These are phyloP conservation scores for Neodontobutis hainanensis DNA, from an alignment of 2,113 vertebrate species.

Conservation along the genomic window DNA sequence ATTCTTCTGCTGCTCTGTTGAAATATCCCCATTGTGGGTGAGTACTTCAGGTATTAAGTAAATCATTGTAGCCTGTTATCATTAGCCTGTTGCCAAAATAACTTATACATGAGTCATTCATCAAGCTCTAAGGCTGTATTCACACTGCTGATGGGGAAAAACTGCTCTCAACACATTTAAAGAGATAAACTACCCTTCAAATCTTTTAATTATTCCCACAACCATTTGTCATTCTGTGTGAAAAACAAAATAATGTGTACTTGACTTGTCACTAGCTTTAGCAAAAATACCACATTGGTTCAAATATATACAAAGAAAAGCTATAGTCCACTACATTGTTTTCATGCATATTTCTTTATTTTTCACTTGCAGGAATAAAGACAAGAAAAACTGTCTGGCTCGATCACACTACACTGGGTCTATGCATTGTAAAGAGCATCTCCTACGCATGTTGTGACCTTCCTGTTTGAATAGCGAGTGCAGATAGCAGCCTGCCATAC, in stretches of 20 bases:
- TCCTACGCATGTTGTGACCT: conserved; percentile 64
- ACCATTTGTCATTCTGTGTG: conserved; percentile 44
- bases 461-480: conserved; percentile 60
- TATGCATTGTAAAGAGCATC: conserved; percentile 33
- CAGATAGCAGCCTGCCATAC: conserved; percentile 69
- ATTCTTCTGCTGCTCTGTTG: conserved; percentile 5
- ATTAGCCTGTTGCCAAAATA: conserved; percentile 56
- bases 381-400: conserved; percentile 21
- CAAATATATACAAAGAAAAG: neutral
- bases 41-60: conserved; percentile 22
- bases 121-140: conserved; percentile 43
- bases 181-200: conserved; percentile 47
- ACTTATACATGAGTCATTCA: conserved; percentile 48
- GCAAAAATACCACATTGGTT: too few relatives aligned
- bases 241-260: neutral
- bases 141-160: conserved; percentile 15
- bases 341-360: conserved; percentile 3
- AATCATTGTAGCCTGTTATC: conserved; percentile 38
- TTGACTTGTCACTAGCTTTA: too few relatives aligned
- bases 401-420: conserved; percentile 10
- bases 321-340: neutral
- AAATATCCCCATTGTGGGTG: conserved; percentile 2
- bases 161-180: conserved; percentile 25
- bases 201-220: conserved; percentile 58
- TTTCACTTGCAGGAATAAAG: conserved; percentile 1